Conservation (phyloP, 2,113 vertebrate species). For the Synchiropus splendidus region DNA sequence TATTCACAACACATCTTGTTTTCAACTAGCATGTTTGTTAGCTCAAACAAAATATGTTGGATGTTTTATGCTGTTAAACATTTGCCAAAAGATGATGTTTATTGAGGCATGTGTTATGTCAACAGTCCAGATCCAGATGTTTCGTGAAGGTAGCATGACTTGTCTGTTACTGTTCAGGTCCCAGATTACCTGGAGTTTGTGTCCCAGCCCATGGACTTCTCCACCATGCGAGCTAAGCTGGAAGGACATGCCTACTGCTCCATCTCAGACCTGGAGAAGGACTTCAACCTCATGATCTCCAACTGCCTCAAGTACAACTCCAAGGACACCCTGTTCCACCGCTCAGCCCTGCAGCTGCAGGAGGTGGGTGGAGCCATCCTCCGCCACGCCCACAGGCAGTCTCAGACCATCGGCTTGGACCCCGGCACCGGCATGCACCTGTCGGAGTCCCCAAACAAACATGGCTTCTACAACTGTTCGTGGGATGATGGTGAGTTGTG, state of each 20-base stretch:
- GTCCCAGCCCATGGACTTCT: constrained; percentile 97
- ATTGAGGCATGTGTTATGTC: too few species aligned
- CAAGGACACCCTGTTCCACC: constrained; percentile 95
- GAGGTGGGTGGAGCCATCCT: constrained; percentile 88
- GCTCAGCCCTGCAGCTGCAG: constrained; percentile 80
- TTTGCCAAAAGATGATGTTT: too few species aligned
- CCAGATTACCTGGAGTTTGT: constrained; percentile 99
- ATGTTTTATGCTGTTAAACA: too few species aligned
- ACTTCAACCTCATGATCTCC: constrained; percentile 95
- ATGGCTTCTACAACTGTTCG: constrained; percentile 84
- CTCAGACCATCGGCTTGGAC: constrained; percentile 86
- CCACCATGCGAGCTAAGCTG: constrained; percentile 90
- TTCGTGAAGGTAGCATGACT: constrained; percentile 12
- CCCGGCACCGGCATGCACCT: constrained; percentile 83
- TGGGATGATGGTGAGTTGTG: constrained; percentile 88
- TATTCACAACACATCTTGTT: too few species aligned
- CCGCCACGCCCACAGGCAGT: constrained; percentile 85
- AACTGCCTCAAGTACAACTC: constrained; percentile 99
- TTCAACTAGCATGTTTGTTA: too few species aligned
- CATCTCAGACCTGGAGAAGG: constrained; percentile 85
- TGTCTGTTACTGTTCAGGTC: constrained; percentile 71
- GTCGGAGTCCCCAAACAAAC: constrained; percentile 77
- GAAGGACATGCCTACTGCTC: constrained; percentile 88
- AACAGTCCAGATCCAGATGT: not conserved
- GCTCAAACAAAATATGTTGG: too few species aligned